These are phyloP conservation scores for Anseranas semipalmata DNA, from an alignment of 2,113 vertebrate species.

Conservation along the genomic window DNA sequence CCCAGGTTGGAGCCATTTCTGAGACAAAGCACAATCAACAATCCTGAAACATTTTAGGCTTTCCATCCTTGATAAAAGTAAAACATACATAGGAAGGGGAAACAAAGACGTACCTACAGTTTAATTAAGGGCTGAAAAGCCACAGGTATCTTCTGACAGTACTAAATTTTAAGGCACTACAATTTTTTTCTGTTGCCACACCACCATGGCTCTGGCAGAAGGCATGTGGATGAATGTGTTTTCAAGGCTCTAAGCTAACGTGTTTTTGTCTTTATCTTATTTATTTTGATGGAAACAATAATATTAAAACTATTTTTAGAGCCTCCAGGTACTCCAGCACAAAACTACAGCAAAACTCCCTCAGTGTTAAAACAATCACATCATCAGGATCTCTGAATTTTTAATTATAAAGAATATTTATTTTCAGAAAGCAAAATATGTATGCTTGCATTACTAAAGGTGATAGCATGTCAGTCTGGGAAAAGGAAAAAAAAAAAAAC, in stretches of 20 bases:
- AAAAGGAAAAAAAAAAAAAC: neutral
- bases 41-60: neutral
- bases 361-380: neutral
- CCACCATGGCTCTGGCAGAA: neutral
- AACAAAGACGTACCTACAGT: neutral
- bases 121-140: neutral
- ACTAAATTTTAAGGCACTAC: neutral
- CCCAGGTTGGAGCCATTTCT: neutral
- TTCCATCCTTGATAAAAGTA: neutral
- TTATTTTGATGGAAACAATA: slow-evolving; percentile 5
- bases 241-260: neutral
- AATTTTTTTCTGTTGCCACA: neutral
- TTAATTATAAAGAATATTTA: neutral
- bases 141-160: neutral
- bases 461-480: neutral
- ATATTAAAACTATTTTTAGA: neutral
- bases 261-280: neutral
- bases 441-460: neutral
- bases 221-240: neutral
- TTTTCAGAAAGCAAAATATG: neutral
- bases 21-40: neutral
- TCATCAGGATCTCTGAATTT: neutral
- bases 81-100: fast-evolving
- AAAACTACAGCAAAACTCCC: neutral
- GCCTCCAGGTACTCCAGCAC: neutral